Conservation (phyloP, 2,888 invertebrate species). For the Microctonus aethiopoides region DNA sequence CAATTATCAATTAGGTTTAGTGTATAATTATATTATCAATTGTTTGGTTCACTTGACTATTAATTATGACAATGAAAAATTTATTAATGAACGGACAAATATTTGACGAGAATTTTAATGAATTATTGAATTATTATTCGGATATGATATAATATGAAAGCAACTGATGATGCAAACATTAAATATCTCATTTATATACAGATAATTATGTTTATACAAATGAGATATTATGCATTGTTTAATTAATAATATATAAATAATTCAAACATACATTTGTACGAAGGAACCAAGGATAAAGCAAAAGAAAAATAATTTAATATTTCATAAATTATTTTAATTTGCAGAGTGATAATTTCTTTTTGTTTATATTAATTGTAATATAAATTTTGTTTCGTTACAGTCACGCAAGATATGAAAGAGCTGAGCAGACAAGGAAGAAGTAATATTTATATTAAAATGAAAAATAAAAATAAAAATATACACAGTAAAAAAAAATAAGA, state of each 20-base stretch:
- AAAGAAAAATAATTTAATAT: constrained; percentile 45
- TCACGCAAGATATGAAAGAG: no score
- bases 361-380: neutral
- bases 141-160: constrained; percentile 5
- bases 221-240: constrained; percentile 50
- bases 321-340: neutral
- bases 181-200: neutral
- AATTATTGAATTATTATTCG: neutral
- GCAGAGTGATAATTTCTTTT: no score
- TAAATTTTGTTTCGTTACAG: no score
- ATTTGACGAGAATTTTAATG: neutral
- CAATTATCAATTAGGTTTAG: neutral
- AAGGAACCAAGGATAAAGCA: constrained; percentile 30
- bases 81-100: neutral
- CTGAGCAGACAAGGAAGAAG: neutral
- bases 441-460: no score
- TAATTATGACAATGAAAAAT: neutral
- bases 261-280: constrained; percentile 58
- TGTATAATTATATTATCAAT: neutral
- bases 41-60: neutral
- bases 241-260: constrained; percentile 60
- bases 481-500: neutral
- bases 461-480: neutral
- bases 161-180: constrained; percentile 15
- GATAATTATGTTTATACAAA: constrained; percentile 18